Percentiles rank a stretch among this genome's conserved stretches.
Conservation (phyloP, 2,113 vertebrate species). For the Trogon melanurus region DNA sequence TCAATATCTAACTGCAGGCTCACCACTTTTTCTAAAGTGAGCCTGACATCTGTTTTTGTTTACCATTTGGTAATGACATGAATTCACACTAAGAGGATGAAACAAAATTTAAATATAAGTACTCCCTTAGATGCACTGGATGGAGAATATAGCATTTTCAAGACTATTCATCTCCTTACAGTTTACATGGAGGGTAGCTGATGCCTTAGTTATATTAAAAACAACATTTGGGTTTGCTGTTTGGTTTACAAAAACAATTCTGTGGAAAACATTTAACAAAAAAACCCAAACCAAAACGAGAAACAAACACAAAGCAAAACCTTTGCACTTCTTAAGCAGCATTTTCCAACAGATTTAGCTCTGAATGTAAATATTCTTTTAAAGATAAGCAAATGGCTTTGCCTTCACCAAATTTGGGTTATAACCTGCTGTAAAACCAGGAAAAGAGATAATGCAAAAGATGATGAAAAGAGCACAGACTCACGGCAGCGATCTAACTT, state of each 20-base stretch:
- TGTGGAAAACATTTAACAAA: background rate
- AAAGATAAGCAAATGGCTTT: background rate
- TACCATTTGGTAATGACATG: conserved; percentile 58
- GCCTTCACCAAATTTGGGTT: background rate
- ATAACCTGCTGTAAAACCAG: background rate
- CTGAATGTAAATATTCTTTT: background rate
- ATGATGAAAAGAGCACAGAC: background rate
- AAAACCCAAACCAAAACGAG: background rate
- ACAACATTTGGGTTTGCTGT: background rate
- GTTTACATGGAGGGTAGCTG: background rate
- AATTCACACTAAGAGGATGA: conserved; percentile 39
- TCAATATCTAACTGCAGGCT: conserved; percentile 27
- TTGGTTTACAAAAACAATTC: background rate
- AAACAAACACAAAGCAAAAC: background rate
- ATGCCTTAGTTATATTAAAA: background rate
- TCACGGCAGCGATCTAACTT: background rate
- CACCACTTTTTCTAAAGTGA: conserved; percentile 34
- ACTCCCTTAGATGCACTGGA: conserved; percentile 28
- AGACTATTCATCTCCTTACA: background rate
- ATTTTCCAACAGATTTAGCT: background rate
- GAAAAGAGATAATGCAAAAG: background rate
- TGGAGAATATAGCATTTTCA: conserved; percentile 9
- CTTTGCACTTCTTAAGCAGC: background rate
- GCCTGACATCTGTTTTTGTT: conserved; percentile 66
- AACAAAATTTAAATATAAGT: conserved; percentile 48